phyloP scores from a whole-genome alignment of 2,113 vertebrate genomes.

The Puffinus mauretanicus region DNA sequence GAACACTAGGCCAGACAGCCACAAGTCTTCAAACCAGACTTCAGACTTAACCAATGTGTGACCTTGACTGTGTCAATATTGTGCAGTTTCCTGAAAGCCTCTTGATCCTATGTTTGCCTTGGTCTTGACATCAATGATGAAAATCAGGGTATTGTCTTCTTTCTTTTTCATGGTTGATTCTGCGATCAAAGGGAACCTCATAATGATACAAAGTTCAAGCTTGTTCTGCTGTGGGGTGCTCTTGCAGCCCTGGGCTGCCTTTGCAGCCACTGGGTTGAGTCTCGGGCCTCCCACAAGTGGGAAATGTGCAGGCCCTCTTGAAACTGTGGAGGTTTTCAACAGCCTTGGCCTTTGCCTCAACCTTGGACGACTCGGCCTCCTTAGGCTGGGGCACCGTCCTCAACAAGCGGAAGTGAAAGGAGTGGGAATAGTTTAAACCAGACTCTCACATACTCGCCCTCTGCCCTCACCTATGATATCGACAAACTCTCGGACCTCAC shows the following conservation, averaged over 20 bases:
- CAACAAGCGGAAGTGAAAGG: background rate
- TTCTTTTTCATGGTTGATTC: background rate
- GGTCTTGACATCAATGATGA: background rate
- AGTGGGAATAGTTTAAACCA: background rate
- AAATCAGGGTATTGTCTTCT: background rate
- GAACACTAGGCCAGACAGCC: background rate
- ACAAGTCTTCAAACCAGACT: background rate
- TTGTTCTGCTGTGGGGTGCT: background rate
- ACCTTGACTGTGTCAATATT: background rate
- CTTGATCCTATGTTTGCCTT: background rate
- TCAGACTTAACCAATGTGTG: background rate
- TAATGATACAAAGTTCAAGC: background rate
- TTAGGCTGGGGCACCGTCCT: background rate
- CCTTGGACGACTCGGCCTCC: background rate
- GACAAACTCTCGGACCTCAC: background rate
- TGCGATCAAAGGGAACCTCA: background rate
- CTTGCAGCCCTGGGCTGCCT: background rate
- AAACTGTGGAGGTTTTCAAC: background rate
- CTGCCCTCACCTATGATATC: background rate
- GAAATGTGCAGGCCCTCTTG: background rate
- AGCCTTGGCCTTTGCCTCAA: background rate
- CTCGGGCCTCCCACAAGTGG: background rate
- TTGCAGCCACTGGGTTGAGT: background rate
- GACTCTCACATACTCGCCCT: background rate
- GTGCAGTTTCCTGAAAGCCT: background rate